Base-by-base conservation (phyloP, 30 jellyfish, hydroid and myxozoan genomes). In the Aurelia sp. region DNA sequence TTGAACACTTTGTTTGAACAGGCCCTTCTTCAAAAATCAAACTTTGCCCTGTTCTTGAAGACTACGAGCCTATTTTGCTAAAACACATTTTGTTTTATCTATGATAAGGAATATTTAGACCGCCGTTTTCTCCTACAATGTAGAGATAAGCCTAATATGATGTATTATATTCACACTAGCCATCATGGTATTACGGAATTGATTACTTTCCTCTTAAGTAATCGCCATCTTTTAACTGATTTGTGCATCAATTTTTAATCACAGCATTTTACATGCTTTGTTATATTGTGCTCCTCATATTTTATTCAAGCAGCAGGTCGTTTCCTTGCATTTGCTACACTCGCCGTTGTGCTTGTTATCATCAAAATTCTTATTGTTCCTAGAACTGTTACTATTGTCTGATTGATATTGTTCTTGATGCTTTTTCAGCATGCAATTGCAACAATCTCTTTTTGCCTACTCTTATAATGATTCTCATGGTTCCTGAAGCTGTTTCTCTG, bases 151-250 rank as follows among this genome's bases (percentile, higher is more conserved):
- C 44, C 21, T 27, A 16, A 66, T 21, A 27, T 47, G 16, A 66
- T 18, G 27, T 5, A 19, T n/a, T n/a, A 19, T n/a, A 61, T 44
- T 44, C 55, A 8, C 77, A 66, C 22, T 35, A 66, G 35, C 72
- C 13, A 41, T 73, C 30, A n/a, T 17, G 50, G 52, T 41, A 63
- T 55, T 67, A 62, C 59, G 62, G 68, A 61, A 55, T 33, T 71
- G 74, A 47, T 57, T 30, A 60, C 63, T 76, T 47, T 76, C 61
- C 51, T 61, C 62, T 78, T 62, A 18, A 55, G 52, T 78, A 64
- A 58, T 61, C 89, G 27, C 69, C 79, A 40, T 78, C 64, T 40
- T 53, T 78, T 44, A 30, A 33, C 79, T 40, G 78, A 78, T 78
- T 52, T 18, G 16, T n/a, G 68, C 63, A 78, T 78, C 48, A 78